Base-by-base conservation (phyloP, 2,797 vertebrate species). In the Etheostoma perlongum region DNA sequence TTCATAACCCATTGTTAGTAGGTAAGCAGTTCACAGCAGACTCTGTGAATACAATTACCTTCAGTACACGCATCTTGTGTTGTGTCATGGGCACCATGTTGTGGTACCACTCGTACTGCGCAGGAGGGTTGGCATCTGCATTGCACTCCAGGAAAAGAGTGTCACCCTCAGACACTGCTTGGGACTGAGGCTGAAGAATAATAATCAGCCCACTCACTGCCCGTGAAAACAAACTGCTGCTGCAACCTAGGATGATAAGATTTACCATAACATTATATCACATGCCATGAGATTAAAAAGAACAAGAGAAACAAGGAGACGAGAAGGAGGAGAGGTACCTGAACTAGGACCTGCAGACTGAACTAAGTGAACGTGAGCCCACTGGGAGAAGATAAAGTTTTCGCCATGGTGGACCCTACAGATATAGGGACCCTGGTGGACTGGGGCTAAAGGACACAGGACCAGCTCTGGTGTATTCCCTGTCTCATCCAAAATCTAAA, bases 31-130 rank as follows among this genome's bases (percentile, higher is more conserved):
- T 52, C 27, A 40, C 16, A 76, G 16, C 13, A 25, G 46, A 21
- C n/a, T 68, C 14, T 47, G 27, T 13, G 46, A 63, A 46, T 16
- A n/a, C 7, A 67, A 72, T 59, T 79, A 96, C 96, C 93, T 92
- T 91, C 25, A 97, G 85, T 14, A 33, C 72, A 0, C 59, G 40
- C 2, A 84, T 82, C 52, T 86, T 93, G 0, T 92, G 92, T 8
- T 93, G 87, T 63, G 88, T 85, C 81, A 97, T 4, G 0, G 83
- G 90, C 4, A 64, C 40, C 40, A 6, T 85, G 83, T 97, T 95
- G 87, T 94, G 93, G 90, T 95, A 95, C 96, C 96, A 97, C 90
- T 96, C 94, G 71, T 96, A 96, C 91, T 96, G 94, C 7, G 96
- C 93, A 0, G 95, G 95, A 0, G 96, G 96, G 73, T 94, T 95